Conservation (phyloP, 1,140 invertebrate species). For the Triops longicaudatus region DNA sequence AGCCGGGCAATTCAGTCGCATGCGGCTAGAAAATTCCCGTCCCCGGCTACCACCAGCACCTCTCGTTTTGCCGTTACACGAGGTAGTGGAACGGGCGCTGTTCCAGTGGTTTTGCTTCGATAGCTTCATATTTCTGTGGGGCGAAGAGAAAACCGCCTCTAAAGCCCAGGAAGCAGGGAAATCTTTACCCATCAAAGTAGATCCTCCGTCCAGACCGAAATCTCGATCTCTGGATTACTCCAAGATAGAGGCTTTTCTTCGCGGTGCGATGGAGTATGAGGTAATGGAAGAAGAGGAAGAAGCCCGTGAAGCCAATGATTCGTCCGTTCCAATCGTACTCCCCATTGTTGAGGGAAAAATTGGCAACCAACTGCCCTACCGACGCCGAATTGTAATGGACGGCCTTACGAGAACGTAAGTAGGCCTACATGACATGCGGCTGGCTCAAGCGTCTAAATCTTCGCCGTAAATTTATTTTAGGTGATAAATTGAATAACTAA, state of each 20-base stretch:
- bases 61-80: background rate
- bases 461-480: too few species aligned
- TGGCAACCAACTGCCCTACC: background rate
- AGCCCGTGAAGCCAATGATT: background rate
- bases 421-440: too few species aligned
- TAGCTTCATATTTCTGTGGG: background rate
- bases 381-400: constrained; percentile 6
- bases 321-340: background rate
- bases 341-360: background rate
- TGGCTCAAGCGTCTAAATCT: too few species aligned
- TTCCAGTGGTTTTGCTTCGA: background rate
- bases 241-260: background rate
- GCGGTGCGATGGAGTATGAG: background rate
- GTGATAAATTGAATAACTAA: too few species aligned
- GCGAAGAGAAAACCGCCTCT: background rate
- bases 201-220: background rate
- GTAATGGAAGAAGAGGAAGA: background rate
- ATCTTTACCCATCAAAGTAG: background rate
- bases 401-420: constrained; percentile 7
- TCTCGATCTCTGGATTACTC: background rate
- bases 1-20: background rate
- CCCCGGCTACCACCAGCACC: background rate
- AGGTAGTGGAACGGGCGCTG: background rate
- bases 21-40: background rate
- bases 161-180: background rate